Evolutionary conservation across 2,797 vertebrate genomes (phyloP).

Genomic region (Benthosema pterotum): DNA sequence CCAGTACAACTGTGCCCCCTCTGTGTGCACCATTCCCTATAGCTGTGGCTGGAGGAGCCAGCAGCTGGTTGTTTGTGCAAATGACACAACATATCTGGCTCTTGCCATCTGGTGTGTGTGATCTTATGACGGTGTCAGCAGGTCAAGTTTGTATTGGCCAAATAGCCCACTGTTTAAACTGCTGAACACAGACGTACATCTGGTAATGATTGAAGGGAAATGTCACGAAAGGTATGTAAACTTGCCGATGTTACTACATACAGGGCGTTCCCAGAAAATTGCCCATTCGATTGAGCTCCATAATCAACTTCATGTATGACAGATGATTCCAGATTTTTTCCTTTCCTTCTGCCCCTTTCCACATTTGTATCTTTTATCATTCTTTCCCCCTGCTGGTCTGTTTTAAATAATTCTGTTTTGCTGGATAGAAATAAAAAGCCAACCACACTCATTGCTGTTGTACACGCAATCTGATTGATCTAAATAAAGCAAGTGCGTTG

Average conservation of each 20-base stretch:
- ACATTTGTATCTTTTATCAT: no score
- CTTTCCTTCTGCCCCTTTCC: no score
- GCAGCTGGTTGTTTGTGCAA: conserved; percentile 50
- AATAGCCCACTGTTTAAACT: conserved; percentile 12
- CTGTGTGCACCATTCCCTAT: conserved; percentile 4
- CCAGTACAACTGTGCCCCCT: not conserved
- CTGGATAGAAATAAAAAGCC: no score
- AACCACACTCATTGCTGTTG: no score
- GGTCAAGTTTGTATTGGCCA: conserved; percentile 40
- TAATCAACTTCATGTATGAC: conserved; percentile 2
- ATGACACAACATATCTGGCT: conserved; percentile 41
- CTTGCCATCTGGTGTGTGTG: conserved; percentile 59
- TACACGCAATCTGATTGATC: no score
- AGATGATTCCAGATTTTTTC: not conserved
- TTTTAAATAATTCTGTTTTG: no score
- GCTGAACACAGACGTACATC: conserved; percentile 40
- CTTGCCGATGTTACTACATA: not conserved
- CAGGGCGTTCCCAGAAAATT: conserved; percentile 11
- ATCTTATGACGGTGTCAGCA: conserved; percentile 52
- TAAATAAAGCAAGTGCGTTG: no score
- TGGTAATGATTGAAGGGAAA: conserved; percentile 6
- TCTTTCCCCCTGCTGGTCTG: no score
- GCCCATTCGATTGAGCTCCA: not conserved
- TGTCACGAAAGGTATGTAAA: conserved; percentile 17
- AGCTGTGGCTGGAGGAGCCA: conserved; percentile 26